These are phyloP conservation scores for Patiria miniata DNA, from an alignment of 35 echinoderm and acorn worm genomes.

Conservation along the genomic window DNA sequence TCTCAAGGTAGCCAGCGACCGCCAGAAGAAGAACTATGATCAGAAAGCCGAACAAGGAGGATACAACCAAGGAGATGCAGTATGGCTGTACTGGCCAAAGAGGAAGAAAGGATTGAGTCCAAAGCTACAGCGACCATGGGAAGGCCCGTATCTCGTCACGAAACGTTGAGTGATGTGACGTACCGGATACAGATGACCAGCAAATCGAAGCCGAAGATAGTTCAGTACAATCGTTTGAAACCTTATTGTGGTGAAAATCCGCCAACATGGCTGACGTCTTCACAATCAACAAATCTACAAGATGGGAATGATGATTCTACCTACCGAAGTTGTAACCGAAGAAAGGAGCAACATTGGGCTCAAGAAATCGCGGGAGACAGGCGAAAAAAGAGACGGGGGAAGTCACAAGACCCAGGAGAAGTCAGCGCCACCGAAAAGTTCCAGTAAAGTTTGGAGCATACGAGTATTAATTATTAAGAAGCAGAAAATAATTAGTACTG, in stretches of 20 bases:
- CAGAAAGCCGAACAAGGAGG: neutral
- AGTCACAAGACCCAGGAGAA: too few relatives aligned
- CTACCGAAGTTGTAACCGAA: too few relatives aligned
- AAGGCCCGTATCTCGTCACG: slow-evolving; percentile 43
- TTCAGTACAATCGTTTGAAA: slow-evolving; percentile 52
- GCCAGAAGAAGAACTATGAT: slow-evolving; percentile 20
- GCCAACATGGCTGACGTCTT: slow-evolving; percentile 29
- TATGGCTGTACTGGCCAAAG: slow-evolving; percentile 37
- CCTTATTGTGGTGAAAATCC: slow-evolving; percentile 48
- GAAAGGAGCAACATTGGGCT: too few relatives aligned
- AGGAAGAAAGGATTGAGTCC: slow-evolving; percentile 36
- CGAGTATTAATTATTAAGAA: too few relatives aligned
- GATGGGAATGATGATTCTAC: too few relatives aligned
- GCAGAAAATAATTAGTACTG: too few relatives aligned
- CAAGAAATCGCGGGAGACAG: too few relatives aligned
- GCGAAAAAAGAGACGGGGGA: too few relatives aligned
- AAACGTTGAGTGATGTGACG: slow-evolving; percentile 53
- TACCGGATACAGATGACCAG: slow-evolving; percentile 39
- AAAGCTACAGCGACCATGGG: slow-evolving; percentile 48
- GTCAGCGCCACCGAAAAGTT: too few relatives aligned
- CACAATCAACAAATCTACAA: too few relatives aligned
- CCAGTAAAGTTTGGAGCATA: too few relatives aligned
- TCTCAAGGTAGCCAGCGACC: slow-evolving; percentile 24
- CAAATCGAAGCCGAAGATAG: slow-evolving; percentile 41
- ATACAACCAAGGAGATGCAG: slow-evolving; percentile 18